These are phyloP conservation scores for Phaenicophaeus curvirostris DNA, from an alignment of 2,797 vertebrate genomes.

Conservation along the genomic window DNA sequence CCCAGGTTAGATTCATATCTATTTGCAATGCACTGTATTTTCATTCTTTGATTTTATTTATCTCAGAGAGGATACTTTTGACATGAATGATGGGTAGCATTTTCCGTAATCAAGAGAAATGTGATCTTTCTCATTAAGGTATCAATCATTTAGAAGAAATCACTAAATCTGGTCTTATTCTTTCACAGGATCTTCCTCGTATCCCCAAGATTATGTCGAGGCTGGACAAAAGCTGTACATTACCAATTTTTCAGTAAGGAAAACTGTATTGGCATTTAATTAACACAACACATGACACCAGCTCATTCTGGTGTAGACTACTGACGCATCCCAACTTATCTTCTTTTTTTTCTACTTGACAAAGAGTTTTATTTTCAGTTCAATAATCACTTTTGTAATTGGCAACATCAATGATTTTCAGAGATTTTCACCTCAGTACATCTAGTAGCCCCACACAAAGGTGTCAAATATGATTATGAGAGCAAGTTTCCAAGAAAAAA, in stretches of 20 bases:
- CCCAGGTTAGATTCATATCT: neutral
- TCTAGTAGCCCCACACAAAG: neutral
- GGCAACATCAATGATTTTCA: neutral
- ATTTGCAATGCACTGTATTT: neutral
- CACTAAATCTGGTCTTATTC: neutral
- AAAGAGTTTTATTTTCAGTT: neutral
- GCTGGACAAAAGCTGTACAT: neutral
- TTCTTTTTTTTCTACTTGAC: neutral
- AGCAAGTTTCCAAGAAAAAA: neutral
- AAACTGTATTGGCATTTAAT: neutral
- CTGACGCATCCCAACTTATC: neutral
- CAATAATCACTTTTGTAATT: neutral
- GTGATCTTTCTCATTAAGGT: neutral
- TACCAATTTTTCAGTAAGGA: neutral
- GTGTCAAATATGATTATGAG: neutral
- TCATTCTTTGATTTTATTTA: neutral
- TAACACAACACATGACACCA: neutral
- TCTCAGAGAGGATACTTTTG: neutral
- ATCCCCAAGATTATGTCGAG: neutral
- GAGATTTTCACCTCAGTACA: neutral
- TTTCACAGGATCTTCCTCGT: fast-evolving
- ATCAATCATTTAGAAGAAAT: neutral
- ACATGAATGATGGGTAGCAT: neutral
- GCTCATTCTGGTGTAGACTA: neutral
- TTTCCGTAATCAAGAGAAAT: neutral